Evolutionary conservation across 2,888 invertebrate species (phyloP), one percentile per base, ranked within the genome.

Genomic region (Dryadula phaetusa): DNA sequence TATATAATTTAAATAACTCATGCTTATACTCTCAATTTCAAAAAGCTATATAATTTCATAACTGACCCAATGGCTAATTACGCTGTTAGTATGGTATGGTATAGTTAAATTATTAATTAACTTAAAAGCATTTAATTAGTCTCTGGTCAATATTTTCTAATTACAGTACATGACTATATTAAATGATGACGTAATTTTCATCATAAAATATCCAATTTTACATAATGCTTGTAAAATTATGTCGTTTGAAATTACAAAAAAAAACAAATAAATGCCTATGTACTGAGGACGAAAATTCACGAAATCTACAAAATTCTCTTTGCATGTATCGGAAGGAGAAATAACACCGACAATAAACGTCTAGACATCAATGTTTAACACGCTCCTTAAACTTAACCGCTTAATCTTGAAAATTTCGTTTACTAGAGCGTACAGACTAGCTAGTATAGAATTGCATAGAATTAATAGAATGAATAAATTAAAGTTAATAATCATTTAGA

Each of bases 71-170:
- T 4, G 22, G 47, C 47, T 25, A 25, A 47, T 25, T 25, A 25
- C 25, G 25, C 22, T 25, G 14, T 14, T 25, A 25, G 46, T 20
- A 14, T 37, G 28, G 28, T 37, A 12, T n/a, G 44, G 18, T 8
- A 44, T 44, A 18, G 16, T 44, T 18, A 25, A 22, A 25, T 47
- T 22, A 47, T 25, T 25, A 47, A 25, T 47, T 47, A n/a, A 2
- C 25, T 47, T 47, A 47, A 22, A 47, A 47, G 47, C n/a, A 25
- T 22, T n/a, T 47, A 47, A 20, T 20, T 40, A 40, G 16, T 42
- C 34, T 44, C 22, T 47, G 14, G 7, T 22, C n/a, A n/a, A 25
- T 14, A 22, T 22, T 44, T 14, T 47, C 47, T 5, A 47, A 47
- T 20, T 46, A 10, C 5, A 14, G 5, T 47, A 8, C 8, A 34